Evolutionary conservation across 92 coral and sea anemone genomes (phyloP), one percentile per base, ranked within the genome.

Genomic region (Hydrozoanthus gracilis): DNA sequence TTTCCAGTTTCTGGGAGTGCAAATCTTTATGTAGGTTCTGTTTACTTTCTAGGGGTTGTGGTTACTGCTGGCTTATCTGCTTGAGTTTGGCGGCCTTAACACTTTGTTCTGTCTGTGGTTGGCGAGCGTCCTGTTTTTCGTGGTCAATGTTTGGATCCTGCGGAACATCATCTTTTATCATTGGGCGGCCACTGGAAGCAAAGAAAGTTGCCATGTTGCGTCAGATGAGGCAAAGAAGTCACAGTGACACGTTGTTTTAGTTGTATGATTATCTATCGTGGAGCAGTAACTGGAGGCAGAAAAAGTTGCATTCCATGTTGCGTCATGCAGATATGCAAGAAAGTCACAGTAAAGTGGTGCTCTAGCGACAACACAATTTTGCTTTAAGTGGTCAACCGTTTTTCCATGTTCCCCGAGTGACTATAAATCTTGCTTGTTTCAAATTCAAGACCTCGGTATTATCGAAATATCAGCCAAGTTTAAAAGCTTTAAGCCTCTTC

Each of bases 1-100:
- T 56, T 11, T 56, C 4, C 15, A 56, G 11, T 4, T 47, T 50
- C 3, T 7, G 10, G 12, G 12, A 76, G 17, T 67, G 13, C 14
- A 45, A 15, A 16, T 20, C 11, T 14, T 14, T 5, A 51, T 66
- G 17, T 16, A 64, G 45, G 16, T 49, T 17, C 39, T 85, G 69
- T 78, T 84, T 56, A 61, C 16, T 72, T 51, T 82, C 45, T 76
- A 96, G 99, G 99, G 90, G 4, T 16, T 95, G 60, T 97, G 99
- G 99, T 88, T 97, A 20, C 52, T 80, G 14, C 78, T 94, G 47
- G 99, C 99, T 0, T 97, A 97, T 87, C 89, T 89, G n/a, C 88
- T 97, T 88, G 99, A 97, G 76, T 97, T 95, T 83, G 87, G 91
- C 87, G 99, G 99, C 84, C 74, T 88, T 87, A 97, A 97, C 83